These are phyloP conservation scores for Eueremaeus valkanovi DNA, from an alignment of 2,888 invertebrate species.

Conservation along the genomic window DNA sequence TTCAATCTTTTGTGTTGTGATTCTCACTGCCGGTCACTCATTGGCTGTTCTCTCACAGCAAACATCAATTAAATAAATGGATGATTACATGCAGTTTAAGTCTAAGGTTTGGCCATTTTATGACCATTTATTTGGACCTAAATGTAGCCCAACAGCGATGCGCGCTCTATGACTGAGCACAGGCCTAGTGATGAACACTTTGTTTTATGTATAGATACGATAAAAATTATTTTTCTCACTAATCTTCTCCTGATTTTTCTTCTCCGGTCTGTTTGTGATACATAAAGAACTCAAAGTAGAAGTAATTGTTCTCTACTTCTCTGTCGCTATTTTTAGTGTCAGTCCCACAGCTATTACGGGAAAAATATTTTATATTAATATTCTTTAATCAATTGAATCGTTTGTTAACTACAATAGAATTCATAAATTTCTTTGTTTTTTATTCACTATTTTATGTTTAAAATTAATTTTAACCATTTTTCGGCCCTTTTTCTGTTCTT, in stretches of 20 bases:
- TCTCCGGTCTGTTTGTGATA: constrained; percentile 18
- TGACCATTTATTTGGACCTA: constrained; percentile 5
- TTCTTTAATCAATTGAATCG: too few relatives aligned
- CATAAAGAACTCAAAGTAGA: background rate
- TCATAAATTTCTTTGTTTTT: background rate
- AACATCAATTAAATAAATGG: constrained; percentile 25
- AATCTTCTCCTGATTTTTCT: background rate
- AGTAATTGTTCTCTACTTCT: background rate
- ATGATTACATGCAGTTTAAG: constrained; percentile 6
- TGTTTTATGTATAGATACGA: background rate
- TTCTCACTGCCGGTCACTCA: background rate
- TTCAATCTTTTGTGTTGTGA: background rate
- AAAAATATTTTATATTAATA: too few relatives aligned
- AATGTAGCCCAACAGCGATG: background rate
- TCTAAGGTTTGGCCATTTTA: constrained; percentile 8
- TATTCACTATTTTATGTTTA: too few relatives aligned
- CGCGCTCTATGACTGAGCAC: background rate
- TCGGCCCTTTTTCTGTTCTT: too few relatives aligned
- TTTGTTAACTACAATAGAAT: background rate
- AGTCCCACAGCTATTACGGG: background rate
- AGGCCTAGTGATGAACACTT: background rate
- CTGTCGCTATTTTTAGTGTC: background rate
- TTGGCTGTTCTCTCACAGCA: background rate
- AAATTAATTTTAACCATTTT: too few relatives aligned
- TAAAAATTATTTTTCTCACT: background rate